These are phyloP conservation scores for Brachynemurus nebulosus DNA, from an alignment of 2,888 invertebrate genomes.

Conservation along the genomic window DNA sequence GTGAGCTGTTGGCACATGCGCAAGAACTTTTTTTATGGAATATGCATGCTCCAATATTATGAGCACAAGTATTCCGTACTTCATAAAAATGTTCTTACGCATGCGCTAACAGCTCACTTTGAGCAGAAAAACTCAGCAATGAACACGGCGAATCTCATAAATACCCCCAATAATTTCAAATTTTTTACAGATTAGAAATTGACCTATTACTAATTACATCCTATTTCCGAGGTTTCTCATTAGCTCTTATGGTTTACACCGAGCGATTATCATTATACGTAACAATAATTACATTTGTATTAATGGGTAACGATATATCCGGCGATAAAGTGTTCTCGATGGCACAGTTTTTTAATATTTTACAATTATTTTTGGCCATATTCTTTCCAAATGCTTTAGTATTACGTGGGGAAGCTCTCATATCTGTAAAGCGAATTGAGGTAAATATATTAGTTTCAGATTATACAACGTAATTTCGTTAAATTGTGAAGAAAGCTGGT, in stretches of 20 bases:
- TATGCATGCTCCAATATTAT: background rate
- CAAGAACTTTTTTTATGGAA: too few relatives aligned
- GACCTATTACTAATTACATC: conserved; percentile 47
- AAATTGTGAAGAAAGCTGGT: too few relatives aligned
- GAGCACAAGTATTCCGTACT: background rate
- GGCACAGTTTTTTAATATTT: conserved; percentile 61
- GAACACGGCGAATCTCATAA: background rate
- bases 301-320: conserved; percentile 42
- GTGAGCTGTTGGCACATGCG: too few relatives aligned
- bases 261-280: conserved; percentile 73
- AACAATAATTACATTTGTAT: conserved; percentile 62
- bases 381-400: conserved; percentile 47
- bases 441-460: conserved; percentile 32
- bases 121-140: too few relatives aligned
- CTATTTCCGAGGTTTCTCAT: conserved; percentile 49
- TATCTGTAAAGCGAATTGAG: conserved; percentile 48
- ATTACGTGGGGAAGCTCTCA: conserved; percentile 45
- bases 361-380: conserved; percentile 52
- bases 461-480: too few relatives aligned
- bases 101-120: too few relatives aligned
- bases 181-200: conserved; percentile 48
- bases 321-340: conserved; percentile 55
- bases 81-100: too few relatives aligned
- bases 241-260: conserved; percentile 59
- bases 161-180: too few relatives aligned